These are phyloP conservation scores for Pseudococcus longispinus DNA, from an alignment of 2,888 invertebrate species.

Conservation along the genomic window DNA sequence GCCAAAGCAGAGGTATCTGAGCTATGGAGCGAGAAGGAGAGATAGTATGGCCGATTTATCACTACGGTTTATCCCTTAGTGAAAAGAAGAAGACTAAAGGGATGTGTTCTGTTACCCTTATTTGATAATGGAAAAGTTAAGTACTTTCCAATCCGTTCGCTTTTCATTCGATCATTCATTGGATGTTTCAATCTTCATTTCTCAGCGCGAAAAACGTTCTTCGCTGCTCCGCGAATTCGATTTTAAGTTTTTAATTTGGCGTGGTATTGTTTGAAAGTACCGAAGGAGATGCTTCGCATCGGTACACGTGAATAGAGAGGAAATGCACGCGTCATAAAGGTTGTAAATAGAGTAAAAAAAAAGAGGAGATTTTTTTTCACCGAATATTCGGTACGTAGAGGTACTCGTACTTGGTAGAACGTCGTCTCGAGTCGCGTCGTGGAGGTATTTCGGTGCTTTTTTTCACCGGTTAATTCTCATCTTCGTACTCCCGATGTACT, in stretches of 20 bases:
- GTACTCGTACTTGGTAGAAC: neutral
- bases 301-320: neutral
- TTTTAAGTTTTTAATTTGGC: constrained; percentile 39
- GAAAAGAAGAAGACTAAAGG: constrained; percentile 35
- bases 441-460: neutral
- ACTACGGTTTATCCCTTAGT: neutral
- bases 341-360: constrained; percentile 21
- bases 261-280: neutral
- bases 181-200: constrained; percentile 50
- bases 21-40: neutral
- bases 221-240: constrained; percentile 2
- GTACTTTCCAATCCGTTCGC: constrained; percentile 55
- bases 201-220: neutral
- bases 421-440: neutral
- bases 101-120: constrained; percentile 49
- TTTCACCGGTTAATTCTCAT: neutral
- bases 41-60: constrained; percentile 33
- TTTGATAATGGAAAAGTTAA: constrained; percentile 55
- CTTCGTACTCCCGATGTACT: neutral
- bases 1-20: neutral
- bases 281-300: neutral
- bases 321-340: constrained; percentile 30
- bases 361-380: neutral
- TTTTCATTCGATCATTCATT: constrained; percentile 53
- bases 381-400: neutral